Conservation (phyloP, 1,140 invertebrate genomes). For the Homalodisca vitripennis region DNA sequence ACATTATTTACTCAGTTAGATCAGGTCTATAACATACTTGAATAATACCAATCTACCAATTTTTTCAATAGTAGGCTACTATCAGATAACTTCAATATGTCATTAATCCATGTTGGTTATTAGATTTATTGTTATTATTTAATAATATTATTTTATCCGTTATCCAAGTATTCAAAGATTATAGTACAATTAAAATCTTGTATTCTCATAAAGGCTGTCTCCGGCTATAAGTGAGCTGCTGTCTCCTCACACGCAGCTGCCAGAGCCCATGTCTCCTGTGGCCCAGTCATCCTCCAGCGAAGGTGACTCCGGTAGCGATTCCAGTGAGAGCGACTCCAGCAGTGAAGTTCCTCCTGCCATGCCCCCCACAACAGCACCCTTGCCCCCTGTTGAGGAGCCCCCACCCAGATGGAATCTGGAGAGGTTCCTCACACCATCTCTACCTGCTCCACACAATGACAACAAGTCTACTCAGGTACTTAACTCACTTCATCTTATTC, state of each 20-base stretch:
- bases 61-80: too few relatives aligned
- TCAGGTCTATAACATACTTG: too few relatives aligned
- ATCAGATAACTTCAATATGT: too few relatives aligned
- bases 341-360: constrained; percentile 16
- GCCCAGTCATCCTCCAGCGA: constrained; percentile 35
- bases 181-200: too few relatives aligned
- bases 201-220: constrained; percentile 30
- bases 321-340: constrained; percentile 37
- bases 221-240: constrained; percentile 32
- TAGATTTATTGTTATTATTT: too few relatives aligned
- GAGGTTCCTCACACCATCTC: constrained; percentile 31
- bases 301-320: constrained; percentile 34
- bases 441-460: neutral
- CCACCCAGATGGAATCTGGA: constrained; percentile 39
- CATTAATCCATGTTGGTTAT: too few relatives aligned
- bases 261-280: constrained; percentile 35
- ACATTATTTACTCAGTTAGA: too few relatives aligned
- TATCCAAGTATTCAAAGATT: too few relatives aligned
- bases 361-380: constrained; percentile 5
- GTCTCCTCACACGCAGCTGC: constrained; percentile 21
- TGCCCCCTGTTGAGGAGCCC: constrained; percentile 33
- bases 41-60: too few relatives aligned
- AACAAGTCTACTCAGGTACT: constrained; percentile 7
- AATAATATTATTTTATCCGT: too few relatives aligned
- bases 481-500: too few relatives aligned